Evolutionary conservation across 2,888 invertebrate species (phyloP), one percentile per base, ranked within the genome.

Genomic region (Alitta virens): DNA sequence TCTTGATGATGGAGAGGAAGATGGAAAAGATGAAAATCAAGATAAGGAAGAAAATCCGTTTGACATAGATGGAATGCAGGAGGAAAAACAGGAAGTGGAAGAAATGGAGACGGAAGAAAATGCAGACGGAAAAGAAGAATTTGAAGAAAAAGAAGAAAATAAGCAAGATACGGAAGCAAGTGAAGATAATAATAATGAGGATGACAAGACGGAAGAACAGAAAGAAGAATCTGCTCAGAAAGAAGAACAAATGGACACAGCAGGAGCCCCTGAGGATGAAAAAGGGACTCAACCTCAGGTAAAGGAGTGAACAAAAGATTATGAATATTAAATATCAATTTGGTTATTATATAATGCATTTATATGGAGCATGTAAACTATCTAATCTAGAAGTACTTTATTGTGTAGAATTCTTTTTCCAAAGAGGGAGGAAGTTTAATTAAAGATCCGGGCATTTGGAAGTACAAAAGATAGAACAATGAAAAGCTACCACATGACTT

Each of bases 1-100:
- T 69, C 82, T 92, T 21, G 92, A 94, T 74, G 90, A 74, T 43
- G 76, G 72, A 23, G 74, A 73, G 40, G 71, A 67, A 16, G 74
- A 68, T 1, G 68, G 70, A 25, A 68, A 68, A 14, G 72, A 70
- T 21, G 70, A 72, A 18, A 55, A 63, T 23, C 51, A 58, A 16
- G 55, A 52, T 21, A 26, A 60, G 24, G 43, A 60, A 54, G 64
- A 65, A 24, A 65, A 65, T 52, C 65, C 65, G 21, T 25, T 55
- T 26, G 65, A 65, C 42, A 55, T 65, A 26, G 65, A 64, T 16
- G 84, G 16, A 25, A 86, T 54, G 2, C 56, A 66, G 16, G 84
- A 86, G 68, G 85, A 87, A 14, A 88, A 85, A 76, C 87, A 83
- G 7, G 87, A 87, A 83, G 14, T 66, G 53, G 65, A 67, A 27